Evolutionary conservation across 1,140 invertebrate genomes (phyloP).

Genomic region (Drosophila aff.): DNA sequence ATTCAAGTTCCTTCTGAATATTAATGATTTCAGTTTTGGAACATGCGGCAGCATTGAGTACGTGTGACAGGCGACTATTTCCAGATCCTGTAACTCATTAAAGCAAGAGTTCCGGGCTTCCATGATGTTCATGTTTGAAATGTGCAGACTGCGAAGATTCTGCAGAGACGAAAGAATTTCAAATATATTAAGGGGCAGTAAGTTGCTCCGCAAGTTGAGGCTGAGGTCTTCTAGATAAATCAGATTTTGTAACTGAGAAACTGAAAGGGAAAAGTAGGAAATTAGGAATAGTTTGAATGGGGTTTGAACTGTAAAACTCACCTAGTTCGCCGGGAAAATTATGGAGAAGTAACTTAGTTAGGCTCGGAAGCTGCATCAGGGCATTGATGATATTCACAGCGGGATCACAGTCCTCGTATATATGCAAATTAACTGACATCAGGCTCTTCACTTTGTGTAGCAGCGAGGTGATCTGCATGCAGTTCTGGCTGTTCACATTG

Average conservation of each 20-base stretch:
- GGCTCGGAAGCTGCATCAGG: background rate
- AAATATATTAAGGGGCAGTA: background rate
- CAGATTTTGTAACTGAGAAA: constrained; percentile 2
- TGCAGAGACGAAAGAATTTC: background rate
- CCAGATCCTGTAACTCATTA: background rate
- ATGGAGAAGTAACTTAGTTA: constrained; percentile 4
- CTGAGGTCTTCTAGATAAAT: constrained; percentile 1
- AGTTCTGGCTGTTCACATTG: constrained; percentile 2
- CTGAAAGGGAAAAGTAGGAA: background rate
- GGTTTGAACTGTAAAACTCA: background rate
- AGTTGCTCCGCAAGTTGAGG: background rate
- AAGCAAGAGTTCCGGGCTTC: background rate
- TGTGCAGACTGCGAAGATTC: background rate
- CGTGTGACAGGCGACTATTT: background rate
- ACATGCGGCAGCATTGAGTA: background rate
- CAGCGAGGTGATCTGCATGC: background rate
- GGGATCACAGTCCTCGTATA: background rate
- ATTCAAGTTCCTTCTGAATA: background rate
- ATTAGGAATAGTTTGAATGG: background rate
- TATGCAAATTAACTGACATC: background rate
- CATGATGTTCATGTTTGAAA: constrained; percentile 3
- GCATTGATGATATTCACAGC: background rate
- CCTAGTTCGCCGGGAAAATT: background rate
- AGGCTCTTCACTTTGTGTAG: background rate
- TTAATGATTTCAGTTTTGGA: background rate